Evolutionary conservation across 2,888 invertebrate genomes (phyloP), one percentile per base, ranked within the genome.

Genomic region (Smittia sp.): DNA sequence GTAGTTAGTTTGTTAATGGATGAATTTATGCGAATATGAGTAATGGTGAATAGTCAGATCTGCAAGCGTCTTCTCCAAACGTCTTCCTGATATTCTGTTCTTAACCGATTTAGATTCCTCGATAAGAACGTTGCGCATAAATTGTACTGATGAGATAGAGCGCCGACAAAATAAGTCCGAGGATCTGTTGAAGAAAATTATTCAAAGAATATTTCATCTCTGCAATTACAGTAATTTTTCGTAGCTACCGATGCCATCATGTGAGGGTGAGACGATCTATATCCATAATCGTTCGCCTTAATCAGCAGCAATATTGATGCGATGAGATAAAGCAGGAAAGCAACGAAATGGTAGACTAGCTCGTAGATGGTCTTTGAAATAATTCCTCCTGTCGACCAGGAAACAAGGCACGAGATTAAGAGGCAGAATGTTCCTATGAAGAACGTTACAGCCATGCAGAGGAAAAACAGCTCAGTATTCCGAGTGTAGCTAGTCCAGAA

Each of bases 351-450:
- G 79, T 92, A 94, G 75, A 94, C 85, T 73, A 93, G 86, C 85
- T 94, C 93, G 78, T 88, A 90, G 76, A 90, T 85, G 1, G 91
- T 93, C 84, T 93, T 94, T 0, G 92, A 87, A 78, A 94, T 88
- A 77, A 94, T 89, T 38, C 91, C 88, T n/a, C 92, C 90, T 0
- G 93, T 91, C 15, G 92, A 88, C 67, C 93, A 84, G 1, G 94
- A 93, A 32, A 89, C 83, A n/a, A 94, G 77, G 77, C 90, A 93
- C 0, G 94, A 87, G 2, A 89, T 78, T 52, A 94, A 81, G 54
- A 94, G 80, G 76, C 92, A 87, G 78, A 90, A 90, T 22, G 93
- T 93, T 70, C 90, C 90, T 75, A 94, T 88, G 79, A 94, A 85
- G 79, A 92, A 94, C 15, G 93, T 85, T 0, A 90, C 90, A 0